These are phyloP conservation scores for Lycocerus yunnanus DNA, from an alignment of 2,888 invertebrate genomes.

Conservation along the genomic window DNA sequence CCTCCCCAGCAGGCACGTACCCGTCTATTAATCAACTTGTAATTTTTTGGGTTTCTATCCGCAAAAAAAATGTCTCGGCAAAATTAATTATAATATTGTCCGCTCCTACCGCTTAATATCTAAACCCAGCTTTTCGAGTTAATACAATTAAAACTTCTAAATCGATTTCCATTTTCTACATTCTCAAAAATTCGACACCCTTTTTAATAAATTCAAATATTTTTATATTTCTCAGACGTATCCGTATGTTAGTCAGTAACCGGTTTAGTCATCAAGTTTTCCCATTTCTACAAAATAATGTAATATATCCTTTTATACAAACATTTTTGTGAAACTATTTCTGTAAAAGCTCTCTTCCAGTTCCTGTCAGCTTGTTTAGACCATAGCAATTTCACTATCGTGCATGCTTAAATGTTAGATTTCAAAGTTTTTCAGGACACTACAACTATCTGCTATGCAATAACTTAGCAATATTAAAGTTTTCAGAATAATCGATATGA, in stretches of 20 bases:
- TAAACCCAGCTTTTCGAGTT: too few relatives aligned
- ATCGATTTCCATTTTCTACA: not conserved
- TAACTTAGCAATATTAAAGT: not conserved
- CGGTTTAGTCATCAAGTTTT: not conserved
- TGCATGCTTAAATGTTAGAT: not conserved
- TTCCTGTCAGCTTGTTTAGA: not conserved
- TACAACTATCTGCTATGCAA: not conserved
- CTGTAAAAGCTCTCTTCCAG: not conserved
- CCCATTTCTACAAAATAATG: not conserved
- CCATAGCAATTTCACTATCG: not conserved
- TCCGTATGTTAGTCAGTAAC: not conserved
- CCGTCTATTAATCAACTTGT: too few relatives aligned
- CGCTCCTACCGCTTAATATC: too few relatives aligned
- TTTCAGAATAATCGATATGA: too few relatives aligned
- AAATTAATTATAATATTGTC: too few relatives aligned
- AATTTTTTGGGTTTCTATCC: too few relatives aligned
- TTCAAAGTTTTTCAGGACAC: not conserved
- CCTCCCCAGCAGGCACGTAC: too few relatives aligned
- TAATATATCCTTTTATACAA: too few relatives aligned
- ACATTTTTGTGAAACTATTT: not conserved
- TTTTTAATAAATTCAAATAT: not conserved
- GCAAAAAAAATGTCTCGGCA: too few relatives aligned
- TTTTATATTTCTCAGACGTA: not conserved
- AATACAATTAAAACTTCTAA: too few relatives aligned
- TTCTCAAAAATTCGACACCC: not conserved